A percentile compares a stretch with the other conserved stretches of the same genome.
Conservation (phyloP, 1,140 invertebrate genomes). For the Sogatella furcifera region DNA sequence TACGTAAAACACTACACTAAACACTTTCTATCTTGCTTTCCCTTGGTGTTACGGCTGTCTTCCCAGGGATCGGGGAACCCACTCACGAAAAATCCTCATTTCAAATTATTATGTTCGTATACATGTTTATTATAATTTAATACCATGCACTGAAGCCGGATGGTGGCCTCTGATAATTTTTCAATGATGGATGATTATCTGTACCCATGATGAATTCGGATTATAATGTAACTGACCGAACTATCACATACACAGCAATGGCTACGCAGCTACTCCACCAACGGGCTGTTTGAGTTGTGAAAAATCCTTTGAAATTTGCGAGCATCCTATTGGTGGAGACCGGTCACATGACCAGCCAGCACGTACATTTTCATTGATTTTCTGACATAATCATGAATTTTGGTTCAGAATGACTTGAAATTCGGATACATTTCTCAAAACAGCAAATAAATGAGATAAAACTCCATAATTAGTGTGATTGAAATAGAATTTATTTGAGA, state of each 20-base stretch:
- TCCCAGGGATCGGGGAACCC: constrained; percentile 25
- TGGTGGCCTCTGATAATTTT: constrained; percentile 25
- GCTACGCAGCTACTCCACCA: constrained; percentile 34
- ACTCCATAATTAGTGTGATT: no score
- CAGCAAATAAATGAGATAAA: no score
- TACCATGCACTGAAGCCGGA: constrained; percentile 25
- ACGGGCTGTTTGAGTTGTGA: constrained; percentile 27
- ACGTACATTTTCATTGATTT: constrained; percentile 19
- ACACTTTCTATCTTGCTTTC: constrained; percentile 34
- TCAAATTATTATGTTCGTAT: constrained; percentile 18
- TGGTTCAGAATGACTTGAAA: not conserved
- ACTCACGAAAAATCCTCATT: constrained; percentile 22
- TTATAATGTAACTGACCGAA: constrained; percentile 30
- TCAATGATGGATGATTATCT: constrained; percentile 26
- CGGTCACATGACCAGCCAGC: constrained; percentile 25
- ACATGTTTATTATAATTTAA: constrained; percentile 24
- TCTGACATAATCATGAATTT: constrained; percentile 1
- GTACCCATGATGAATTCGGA: constrained; percentile 34
- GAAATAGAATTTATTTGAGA: no score
- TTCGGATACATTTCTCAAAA: no score
- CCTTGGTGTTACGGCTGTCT: constrained; percentile 36
- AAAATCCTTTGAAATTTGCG: constrained; percentile 28
- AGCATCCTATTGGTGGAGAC: constrained; percentile 24
- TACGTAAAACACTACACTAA: constrained; percentile 32
- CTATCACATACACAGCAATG: constrained; percentile 38